Conservation (phyloP, 2,113 vertebrate genomes). For the Condylura cristata region DNA sequence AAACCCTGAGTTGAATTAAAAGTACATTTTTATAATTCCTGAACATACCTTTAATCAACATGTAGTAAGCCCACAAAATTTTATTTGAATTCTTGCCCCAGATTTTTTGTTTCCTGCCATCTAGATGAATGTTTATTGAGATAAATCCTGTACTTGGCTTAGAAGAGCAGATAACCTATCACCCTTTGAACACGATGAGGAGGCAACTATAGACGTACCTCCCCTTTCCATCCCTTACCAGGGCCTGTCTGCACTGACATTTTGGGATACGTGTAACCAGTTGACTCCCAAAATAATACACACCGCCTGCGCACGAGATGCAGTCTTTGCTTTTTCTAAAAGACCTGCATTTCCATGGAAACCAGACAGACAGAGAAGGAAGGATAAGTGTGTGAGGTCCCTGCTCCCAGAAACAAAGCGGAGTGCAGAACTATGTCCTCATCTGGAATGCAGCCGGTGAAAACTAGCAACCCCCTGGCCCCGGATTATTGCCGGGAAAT, state of each 20-base stretch:
- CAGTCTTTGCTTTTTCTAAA: slow-evolving; percentile 26
- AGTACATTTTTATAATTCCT: background rate
- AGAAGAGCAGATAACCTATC: background rate
- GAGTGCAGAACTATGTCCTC: slow-evolving; percentile 22
- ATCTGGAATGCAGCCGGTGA: slow-evolving; percentile 59
- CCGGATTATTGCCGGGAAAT: background rate
- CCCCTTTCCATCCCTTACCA: background rate
- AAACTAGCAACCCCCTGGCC: background rate
- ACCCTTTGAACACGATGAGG: background rate
- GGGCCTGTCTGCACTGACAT: background rate
- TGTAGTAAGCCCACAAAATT: background rate
- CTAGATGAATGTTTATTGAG: background rate
- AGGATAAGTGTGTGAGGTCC: slow-evolving; percentile 55
- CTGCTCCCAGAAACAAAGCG: slow-evolving; percentile 57
- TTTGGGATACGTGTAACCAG: background rate
- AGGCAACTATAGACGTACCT: background rate
- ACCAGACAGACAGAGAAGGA: slow-evolving; percentile 71
- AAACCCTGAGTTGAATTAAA: background rate
- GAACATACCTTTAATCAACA: background rate
- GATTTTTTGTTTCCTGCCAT: background rate
- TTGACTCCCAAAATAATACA: slow-evolving; percentile 68
- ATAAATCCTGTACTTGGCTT: background rate
- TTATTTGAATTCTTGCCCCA: background rate
- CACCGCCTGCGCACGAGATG: background rate
- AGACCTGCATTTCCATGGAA: slow-evolving; percentile 76